Evolutionary conservation across 2,797 vertebrate genomes (phyloP), one percentile per base, ranked within the genome.

Genomic region (Garrulus glandarius): DNA sequence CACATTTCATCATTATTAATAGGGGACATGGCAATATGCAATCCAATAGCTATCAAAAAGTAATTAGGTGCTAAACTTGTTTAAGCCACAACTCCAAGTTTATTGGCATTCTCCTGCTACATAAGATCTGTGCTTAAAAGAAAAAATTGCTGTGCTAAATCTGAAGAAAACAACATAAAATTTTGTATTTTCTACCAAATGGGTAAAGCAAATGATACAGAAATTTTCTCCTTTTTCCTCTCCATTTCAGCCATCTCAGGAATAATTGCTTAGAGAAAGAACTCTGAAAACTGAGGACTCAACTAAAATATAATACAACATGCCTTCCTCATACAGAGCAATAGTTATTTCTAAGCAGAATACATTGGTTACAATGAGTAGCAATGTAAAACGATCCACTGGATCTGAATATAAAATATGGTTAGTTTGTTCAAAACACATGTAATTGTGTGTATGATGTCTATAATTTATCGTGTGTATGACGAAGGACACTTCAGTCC

Each of bases 391-490:
- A 11, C 15, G 19, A 72, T 57, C 15, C 0, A 11, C 8, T 12
- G 13, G 2, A 12, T 60, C 26, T 44, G 23, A 44, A 81, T 44
- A 78, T 6, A 67, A 82, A 74, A 32, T 6, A 30, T 1, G 3
- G 12, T 30, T 39, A 29, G 9, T 78, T 85, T 53, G 52, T 71
- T 83, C 39, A 68, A 64, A 89, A 61, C 30, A 64, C 15, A 43
- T 1, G 1, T 34, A 67, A 78, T 17, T 29, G 19, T 49, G 24
- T 30, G 10, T 29, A 43, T 8, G 36, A 72, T 22, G 23, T 11
- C 32, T 76, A 13, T 19, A 57, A 70, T 4, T 36, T 46, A n/a
- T 64, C 0, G 0, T 5, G 26, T 3, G 6, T 2, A 23, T 18
- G 22, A 59, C 0, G 2, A 83, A 32, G 17, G 43, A n/a, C 37